Evolutionary conservation across 64 coral and sea anemone species (phyloP).

Genomic region (Platygyra sinensis): DNA sequence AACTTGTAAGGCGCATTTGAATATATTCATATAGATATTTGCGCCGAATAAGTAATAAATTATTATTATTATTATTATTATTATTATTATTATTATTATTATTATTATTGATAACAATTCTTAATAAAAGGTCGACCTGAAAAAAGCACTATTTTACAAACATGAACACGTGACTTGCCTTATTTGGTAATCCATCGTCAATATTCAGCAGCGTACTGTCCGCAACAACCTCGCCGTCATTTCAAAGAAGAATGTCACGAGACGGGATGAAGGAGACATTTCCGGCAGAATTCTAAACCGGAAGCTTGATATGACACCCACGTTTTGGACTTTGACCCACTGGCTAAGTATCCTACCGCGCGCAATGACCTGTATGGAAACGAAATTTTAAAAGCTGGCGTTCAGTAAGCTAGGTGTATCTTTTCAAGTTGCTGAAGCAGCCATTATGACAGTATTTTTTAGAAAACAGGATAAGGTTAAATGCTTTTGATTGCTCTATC

Average conservation of each 20-base stretch:
- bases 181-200: constrained; percentile 68
- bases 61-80: too few species aligned
- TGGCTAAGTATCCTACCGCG: constrained; percentile 49
- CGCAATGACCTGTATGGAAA: constrained; percentile 25
- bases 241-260: constrained; percentile 50
- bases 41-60: too few species aligned
- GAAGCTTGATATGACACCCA: constrained; percentile 47
- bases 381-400: background rate
- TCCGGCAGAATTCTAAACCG: constrained; percentile 42
- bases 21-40: too few species aligned
- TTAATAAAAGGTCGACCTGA: background rate
- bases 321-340: background rate
- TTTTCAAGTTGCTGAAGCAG: too few species aligned
- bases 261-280: constrained; percentile 53
- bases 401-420: background rate
- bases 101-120: background rate
- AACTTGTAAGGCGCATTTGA: too few species aligned
- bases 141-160: background rate
- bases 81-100: too few species aligned
- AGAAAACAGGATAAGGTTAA: too few species aligned
- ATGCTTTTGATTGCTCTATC: too few species aligned
- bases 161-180: constrained; percentile 23
- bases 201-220: constrained; percentile 50
- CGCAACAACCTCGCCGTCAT: constrained; percentile 54
- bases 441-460: too few species aligned